A percentile compares a stretch with the other conserved stretches of the same genome.
phyloP scores from a whole-genome alignment of 2,113 vertebrate species.

The Caranx ignobilis region DNA sequence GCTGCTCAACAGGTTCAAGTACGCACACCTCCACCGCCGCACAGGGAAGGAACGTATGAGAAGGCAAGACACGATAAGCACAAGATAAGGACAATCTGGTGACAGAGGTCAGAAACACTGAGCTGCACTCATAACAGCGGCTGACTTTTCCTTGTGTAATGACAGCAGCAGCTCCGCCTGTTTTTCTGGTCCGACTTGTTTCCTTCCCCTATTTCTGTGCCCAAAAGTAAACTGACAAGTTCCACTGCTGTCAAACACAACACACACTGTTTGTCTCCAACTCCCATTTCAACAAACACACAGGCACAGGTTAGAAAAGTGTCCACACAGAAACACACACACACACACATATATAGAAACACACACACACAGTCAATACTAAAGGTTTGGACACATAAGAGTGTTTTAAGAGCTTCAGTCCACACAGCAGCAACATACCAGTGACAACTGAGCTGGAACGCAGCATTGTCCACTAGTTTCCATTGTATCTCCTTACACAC shows the following conservation, averaged over 20 bases:
- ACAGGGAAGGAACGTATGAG: constrained; percentile 38
- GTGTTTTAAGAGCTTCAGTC: constrained; percentile 9
- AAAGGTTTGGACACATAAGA: neutral
- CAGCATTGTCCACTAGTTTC: constrained; percentile 59
- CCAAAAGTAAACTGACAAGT: constrained; percentile 37
- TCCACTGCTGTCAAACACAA: neutral
- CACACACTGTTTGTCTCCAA: neutral
- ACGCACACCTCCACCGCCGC: constrained; percentile 33
- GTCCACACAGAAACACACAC: neutral
- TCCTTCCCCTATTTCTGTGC: constrained; percentile 48
- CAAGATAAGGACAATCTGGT: constrained; percentile 45
- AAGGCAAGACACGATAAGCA: constrained; percentile 46
- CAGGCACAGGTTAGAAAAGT: neutral
- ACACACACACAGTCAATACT: neutral
- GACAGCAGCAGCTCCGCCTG: constrained; percentile 46
- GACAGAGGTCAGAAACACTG: constrained; percentile 25
- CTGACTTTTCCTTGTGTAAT: constrained; percentile 46
- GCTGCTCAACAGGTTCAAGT: constrained; percentile 74
- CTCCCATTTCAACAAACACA: neutral
- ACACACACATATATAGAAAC: too few relatives aligned
- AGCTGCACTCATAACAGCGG: constrained; percentile 31
- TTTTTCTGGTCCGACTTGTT: constrained; percentile 53
- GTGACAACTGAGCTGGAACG: constrained; percentile 59
- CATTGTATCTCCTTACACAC: constrained; percentile 66
- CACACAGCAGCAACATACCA: constrained; percentile 6